Evolutionary conservation across 2,797 vertebrate genomes (phyloP).

Genomic region (Adelosebastes latens): DNA sequence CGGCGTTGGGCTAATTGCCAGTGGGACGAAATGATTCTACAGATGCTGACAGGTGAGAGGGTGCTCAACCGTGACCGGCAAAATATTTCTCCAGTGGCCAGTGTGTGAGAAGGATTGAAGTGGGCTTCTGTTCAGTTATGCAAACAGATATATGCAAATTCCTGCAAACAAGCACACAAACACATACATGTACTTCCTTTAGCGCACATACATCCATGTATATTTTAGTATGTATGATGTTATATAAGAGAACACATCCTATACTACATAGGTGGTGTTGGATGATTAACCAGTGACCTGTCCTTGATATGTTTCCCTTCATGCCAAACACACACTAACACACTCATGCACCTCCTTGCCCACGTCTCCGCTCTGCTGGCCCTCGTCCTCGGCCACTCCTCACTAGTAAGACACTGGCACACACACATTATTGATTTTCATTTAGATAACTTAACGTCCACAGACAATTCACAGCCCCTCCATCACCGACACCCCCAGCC

Average conservation of each 20-base stretch:
- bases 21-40: slow-evolving; percentile 73
- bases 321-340: slow-evolving; percentile 23
- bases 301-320: slow-evolving; percentile 76
- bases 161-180: neutral
- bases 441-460: slow-evolving; percentile 99
- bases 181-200: neutral
- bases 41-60: slow-evolving; percentile 83
- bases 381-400: slow-evolving; percentile 85
- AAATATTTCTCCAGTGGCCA: slow-evolving; percentile 74
- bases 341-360: neutral
- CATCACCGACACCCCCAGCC: slow-evolving; percentile 53
- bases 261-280: neutral
- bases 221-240: neutral
- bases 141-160: slow-evolving; percentile 26
- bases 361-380: slow-evolving; percentile 22
- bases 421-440: slow-evolving; percentile 97
- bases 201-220: neutral
- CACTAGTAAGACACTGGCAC: slow-evolving; percentile 77
- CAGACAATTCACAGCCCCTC: slow-evolving; percentile 89
- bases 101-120: slow-evolving; percentile 37
- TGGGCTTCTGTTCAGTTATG: slow-evolving; percentile 1
- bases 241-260: neutral
- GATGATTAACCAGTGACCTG: slow-evolving; percentile 86
- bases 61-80: slow-evolving; percentile 71
- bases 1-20: slow-evolving; percentile 70